Evolutionary conservation across 1,140 invertebrate species (phyloP).

Genomic region (Ephestia elutella): DNA sequence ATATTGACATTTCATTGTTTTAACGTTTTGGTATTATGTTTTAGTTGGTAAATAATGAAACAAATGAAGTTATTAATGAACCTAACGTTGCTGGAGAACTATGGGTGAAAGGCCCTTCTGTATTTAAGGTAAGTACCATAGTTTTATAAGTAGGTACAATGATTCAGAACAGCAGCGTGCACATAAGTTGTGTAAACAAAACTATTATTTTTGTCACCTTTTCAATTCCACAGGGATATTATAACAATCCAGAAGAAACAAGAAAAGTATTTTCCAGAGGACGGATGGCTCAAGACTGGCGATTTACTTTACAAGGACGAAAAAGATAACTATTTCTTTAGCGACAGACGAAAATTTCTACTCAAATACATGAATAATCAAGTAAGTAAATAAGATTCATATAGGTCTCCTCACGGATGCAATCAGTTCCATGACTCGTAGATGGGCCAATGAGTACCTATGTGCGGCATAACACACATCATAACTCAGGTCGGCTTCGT

Average conservation of each 20-base stretch:
- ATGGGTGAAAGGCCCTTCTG: conserved; percentile 18
- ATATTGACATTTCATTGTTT: too few relatives aligned
- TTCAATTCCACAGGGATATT: conserved; percentile 29
- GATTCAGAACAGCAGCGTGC: too few relatives aligned
- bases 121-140: conserved; percentile 15
- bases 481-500: too few relatives aligned
- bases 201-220: too few relatives aligned
- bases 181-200: too few relatives aligned
- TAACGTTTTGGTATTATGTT: conserved; percentile 5
- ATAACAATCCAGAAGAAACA: conserved; percentile 65
- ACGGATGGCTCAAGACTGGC: conserved; percentile 83
- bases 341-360: conserved; percentile 83
- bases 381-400: conserved; percentile 26
- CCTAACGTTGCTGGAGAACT: conserved; percentile 15
- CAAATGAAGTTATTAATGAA: conserved; percentile 11
- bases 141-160: too few relatives aligned
- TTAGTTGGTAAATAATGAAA: conserved; percentile 11
- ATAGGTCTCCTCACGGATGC: background rate
- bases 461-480: too few relatives aligned
- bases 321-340: conserved; percentile 78
- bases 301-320: conserved; percentile 81
- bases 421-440: background rate
- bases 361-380: conserved; percentile 77
- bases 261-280: conserved; percentile 66
- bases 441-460: too few relatives aligned